Evolutionary conservation across 2,113 vertebrate genomes (phyloP).

Genomic region (Hepsetus odoe): DNA sequence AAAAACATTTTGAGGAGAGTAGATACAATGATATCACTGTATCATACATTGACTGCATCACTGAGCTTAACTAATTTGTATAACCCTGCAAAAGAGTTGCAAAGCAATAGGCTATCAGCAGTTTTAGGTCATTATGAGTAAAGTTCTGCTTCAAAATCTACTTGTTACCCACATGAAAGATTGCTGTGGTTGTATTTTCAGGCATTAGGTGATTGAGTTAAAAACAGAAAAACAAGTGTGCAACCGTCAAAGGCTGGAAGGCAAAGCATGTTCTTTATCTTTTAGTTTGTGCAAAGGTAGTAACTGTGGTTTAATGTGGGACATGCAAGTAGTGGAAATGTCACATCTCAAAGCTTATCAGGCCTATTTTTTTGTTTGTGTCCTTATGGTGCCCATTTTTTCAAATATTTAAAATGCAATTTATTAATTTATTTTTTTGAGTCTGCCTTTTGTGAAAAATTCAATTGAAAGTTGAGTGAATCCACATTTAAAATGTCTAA

Average conservation of each 20-base stretch:
- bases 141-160: background rate
- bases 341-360: background rate
- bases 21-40: too few relatives aligned
- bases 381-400: too few relatives aligned
- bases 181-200: background rate
- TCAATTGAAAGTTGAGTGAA: too few relatives aligned
- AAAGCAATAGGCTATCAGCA: too few relatives aligned
- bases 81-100: background rate
- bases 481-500: too few relatives aligned
- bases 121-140: background rate
- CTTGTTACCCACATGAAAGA: slow-evolving; percentile 9
- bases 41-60: too few relatives aligned
- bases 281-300: slow-evolving; percentile 22
- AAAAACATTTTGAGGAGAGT: background rate
- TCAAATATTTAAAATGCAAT: too few relatives aligned
- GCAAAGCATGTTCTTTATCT: background rate
- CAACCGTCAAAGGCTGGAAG: background rate
- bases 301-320: background rate
- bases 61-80: background rate
- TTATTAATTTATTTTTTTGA: too few relatives aligned
- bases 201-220: background rate
- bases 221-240: background rate
- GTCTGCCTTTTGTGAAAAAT: too few relatives aligned
- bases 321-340: background rate
- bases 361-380: too few relatives aligned